Evolutionary conservation across 2,797 vertebrate species (phyloP).

Genomic region (Danio choprae): DNA sequence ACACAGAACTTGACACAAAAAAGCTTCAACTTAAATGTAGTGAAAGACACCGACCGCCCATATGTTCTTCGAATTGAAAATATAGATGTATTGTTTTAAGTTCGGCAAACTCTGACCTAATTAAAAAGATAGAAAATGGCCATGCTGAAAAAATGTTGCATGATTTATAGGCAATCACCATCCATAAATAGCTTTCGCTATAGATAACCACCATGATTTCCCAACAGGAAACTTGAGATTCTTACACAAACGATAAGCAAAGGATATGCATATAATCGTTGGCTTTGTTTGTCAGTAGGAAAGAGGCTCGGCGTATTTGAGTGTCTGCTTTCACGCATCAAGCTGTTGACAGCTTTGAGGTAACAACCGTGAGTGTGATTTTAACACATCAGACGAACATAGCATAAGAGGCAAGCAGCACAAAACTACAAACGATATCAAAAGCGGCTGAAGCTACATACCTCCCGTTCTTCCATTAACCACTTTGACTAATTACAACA

Average conservation of each 20-base stretch:
- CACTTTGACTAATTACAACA: slow-evolving; percentile 13
- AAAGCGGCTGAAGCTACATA: slow-evolving; percentile 28
- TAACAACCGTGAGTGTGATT: slow-evolving; percentile 49
- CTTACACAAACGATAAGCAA: slow-evolving; percentile 18
- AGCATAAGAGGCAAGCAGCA: slow-evolving; percentile 22
- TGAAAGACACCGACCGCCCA: not conserved
- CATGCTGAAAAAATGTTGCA: not conserved
- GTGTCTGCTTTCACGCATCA: slow-evolving; percentile 18
- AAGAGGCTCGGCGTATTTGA: slow-evolving; percentile 14
- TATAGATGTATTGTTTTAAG: not conserved
- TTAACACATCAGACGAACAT: slow-evolving; percentile 41
- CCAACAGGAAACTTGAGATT: slow-evolving; percentile 20
- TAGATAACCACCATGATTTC: slow-evolving; percentile 27
- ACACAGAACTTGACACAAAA: not conserved
- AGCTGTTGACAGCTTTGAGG: slow-evolving; percentile 54
- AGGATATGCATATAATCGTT: slow-evolving; percentile 27
- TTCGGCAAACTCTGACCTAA: not conserved
- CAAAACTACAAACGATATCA: slow-evolving; percentile 30
- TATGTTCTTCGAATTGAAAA: not conserved
- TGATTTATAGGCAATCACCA: not conserved
- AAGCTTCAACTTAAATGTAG: slow-evolving; percentile 23
- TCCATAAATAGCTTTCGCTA: slow-evolving; percentile 18
- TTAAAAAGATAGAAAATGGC: not conserved
- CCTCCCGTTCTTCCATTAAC: slow-evolving; percentile 27
- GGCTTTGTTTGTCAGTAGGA: slow-evolving; percentile 44